Percentiles rank a stretch among this genome's conserved stretches.
These are phyloP conservation scores for Otolemur crassicaudatus DNA, from an alignment of 2,797 vertebrate genomes.

Conservation along the genomic window DNA sequence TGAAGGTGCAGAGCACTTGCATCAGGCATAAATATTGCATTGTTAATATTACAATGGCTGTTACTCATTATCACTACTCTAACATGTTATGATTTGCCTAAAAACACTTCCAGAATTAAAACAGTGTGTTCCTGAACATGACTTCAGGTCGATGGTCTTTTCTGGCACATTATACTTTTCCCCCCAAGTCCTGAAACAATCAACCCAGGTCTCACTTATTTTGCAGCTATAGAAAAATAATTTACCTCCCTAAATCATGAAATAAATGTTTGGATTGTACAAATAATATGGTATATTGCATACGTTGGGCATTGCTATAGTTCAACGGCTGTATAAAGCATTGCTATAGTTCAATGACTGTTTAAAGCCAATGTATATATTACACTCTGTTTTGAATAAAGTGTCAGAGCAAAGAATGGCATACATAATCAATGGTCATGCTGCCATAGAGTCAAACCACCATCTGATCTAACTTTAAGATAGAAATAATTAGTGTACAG, in stretches of 20 bases:
- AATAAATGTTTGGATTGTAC: background rate
- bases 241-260: background rate
- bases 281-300: background rate
- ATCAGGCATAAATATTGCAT: background rate
- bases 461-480: background rate
- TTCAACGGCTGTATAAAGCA: background rate
- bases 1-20: conserved; percentile 30
- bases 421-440: background rate
- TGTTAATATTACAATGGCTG: background rate
- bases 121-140: background rate
- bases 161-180: background rate
- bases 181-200: background rate
- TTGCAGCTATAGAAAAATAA: background rate
- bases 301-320: background rate
- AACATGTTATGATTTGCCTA: background rate
- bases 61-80: background rate
- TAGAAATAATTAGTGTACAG: background rate
- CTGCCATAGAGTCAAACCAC: background rate
- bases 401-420: background rate
- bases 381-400: background rate
- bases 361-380: background rate
- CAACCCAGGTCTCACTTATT: background rate
- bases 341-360: background rate
- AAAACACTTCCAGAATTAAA: background rate
- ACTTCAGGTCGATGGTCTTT: background rate